Base-by-base conservation (phyloP, 2,888 invertebrate species). In the Gastrophysa polygoni region DNA sequence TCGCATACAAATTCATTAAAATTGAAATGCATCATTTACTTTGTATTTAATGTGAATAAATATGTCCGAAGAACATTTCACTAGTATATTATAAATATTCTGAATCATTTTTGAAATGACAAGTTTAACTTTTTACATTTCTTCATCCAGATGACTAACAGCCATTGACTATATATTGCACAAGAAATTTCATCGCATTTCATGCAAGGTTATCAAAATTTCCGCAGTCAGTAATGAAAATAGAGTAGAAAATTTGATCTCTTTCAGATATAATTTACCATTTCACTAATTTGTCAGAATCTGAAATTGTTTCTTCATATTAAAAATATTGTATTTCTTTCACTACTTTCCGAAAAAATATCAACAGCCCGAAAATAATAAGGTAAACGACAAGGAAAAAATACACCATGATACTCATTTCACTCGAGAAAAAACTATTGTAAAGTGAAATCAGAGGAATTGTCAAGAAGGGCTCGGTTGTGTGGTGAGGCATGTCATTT, bases 1-100 rank as follows among this genome's bases (percentile, higher is more conserved):
- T 70, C 71, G 69, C 69, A 70, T 71, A 70, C 68, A 69, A 73
- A 77, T 73, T 70, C 63, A 69, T 69, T 72, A 69, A 72, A 73
- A 69, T 74, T 70, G 73, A 75, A 75, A 75, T 75, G 74, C 71
- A 71, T 68, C 73, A 62, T 68, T 61, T 56, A 60, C 57, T 65
- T 73, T 68, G 71, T 72, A 72, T 74, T 75, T 74, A 75, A 73
- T 73, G 73, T 75, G 75, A 76, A 75, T 75, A 73, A 73, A 71
- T 71, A 68, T 67, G 68, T 68, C 69, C 68, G 68, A 70, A 65
- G 68, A 68, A 61, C 64, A 67, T 65, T 66, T 63, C 54, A 64
- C 57, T 62, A 63, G 38, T 38, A 38, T 38, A 38, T 38, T 38
- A 54, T 17, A 61, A 57, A 59, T 64, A 68, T 68, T 69, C 68